A percentile compares a stretch with the other conserved stretches of the same genome.
phyloP scores from a whole-genome alignment of 2,888 invertebrate genomes.

The Parapristionchus giblindavisi region DNA sequence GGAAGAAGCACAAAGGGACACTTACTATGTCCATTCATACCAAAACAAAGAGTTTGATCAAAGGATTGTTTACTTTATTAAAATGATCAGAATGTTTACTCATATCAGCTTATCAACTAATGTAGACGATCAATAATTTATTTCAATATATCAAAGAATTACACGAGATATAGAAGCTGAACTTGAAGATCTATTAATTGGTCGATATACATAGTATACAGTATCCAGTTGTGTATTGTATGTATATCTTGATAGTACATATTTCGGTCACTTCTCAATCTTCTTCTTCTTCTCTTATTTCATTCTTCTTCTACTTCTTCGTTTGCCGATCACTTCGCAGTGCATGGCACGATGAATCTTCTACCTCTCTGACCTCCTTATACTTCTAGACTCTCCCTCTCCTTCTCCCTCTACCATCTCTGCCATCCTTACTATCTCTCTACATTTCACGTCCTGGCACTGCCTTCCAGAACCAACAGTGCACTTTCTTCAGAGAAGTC shows the following conservation, averaged over 20 bases:
- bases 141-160: too few relatives aligned
- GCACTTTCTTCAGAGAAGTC: constrained; percentile 24
- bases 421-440: neutral
- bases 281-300: neutral
- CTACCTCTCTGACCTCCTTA: neutral
- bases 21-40: neutral
- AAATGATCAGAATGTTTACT: too few relatives aligned
- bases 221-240: too few relatives aligned
- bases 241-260: too few relatives aligned
- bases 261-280: neutral
- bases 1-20: neutral
- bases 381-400: neutral
- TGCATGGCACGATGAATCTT: neutral
- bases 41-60: neutral
- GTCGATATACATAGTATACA: too few relatives aligned
- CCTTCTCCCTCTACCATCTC: neutral
- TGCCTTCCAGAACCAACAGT: constrained; percentile 16
- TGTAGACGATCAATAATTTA: too few relatives aligned
- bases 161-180: too few relatives aligned
- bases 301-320: neutral
- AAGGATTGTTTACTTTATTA: too few relatives aligned
- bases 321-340: constrained; percentile 16
- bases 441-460: constrained; percentile 26
- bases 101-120: too few relatives aligned
- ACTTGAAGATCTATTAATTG: too few relatives aligned